Conservation (phyloP, 2,888 invertebrate genomes). For the Erpobdella octoculata region DNA sequence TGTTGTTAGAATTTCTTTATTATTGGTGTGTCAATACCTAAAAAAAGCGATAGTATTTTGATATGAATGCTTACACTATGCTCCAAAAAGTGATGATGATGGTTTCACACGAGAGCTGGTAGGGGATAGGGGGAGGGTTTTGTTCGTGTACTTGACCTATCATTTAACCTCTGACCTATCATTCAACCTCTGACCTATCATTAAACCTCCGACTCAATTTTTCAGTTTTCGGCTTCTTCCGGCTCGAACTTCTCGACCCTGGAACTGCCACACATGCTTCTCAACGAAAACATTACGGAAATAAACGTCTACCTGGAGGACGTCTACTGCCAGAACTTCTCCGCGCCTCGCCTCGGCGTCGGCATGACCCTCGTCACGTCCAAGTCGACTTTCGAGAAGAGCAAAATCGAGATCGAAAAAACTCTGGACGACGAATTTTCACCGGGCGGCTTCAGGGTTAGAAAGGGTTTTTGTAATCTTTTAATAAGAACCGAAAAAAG, state of each 20-base stretch:
- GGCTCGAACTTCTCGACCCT: not conserved
- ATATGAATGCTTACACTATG: too few species aligned
- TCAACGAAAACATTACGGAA: constrained; percentile 18
- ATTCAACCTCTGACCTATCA: too few species aligned
- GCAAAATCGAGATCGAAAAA: not conserved
- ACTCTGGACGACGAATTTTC: constrained; percentile 11
- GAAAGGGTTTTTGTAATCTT: too few species aligned
- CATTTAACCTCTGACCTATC: too few species aligned
- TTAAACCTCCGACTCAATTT: too few species aligned
- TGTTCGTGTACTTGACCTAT: too few species aligned
- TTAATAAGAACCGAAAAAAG: too few species aligned
- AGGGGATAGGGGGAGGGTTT: too few species aligned
- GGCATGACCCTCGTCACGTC: not conserved
- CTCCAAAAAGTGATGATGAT: too few species aligned
- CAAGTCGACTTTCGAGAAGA: not conserved
- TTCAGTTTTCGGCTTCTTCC: constrained; percentile 7
- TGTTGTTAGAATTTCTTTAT: constrained; percentile 13
- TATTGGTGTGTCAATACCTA: too few species aligned
- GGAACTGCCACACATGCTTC: constrained; percentile 23
- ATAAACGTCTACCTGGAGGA: constrained; percentile 13
- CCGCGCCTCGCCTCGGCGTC: constrained; percentile 1
- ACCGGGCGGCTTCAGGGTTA: constrained; percentile 15
- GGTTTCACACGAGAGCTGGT: too few species aligned
- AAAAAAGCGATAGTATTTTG: too few species aligned
- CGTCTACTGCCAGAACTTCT: not conserved